Evolutionary conservation across 2,113 vertebrate species (phyloP), one percentile per base, ranked within the genome.

Genomic region (Recurvirostra avosetta): DNA sequence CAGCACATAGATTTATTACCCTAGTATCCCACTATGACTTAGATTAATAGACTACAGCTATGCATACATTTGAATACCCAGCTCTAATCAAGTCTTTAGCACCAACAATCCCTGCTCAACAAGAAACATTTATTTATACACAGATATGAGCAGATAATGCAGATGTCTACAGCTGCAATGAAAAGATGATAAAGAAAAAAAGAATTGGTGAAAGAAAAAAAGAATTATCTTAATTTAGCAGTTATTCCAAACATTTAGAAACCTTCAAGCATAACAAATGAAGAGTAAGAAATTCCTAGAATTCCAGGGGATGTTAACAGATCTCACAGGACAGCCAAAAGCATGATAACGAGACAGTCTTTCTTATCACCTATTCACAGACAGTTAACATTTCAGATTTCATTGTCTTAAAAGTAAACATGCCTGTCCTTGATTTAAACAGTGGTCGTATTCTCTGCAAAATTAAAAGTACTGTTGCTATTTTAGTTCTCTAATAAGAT

Each of bases 301-400:
- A 97, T 97, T 97, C 96, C 97, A 85, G 65, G 29, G 63, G 82
- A 76, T 76, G 94, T 92, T 97, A 97, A 91, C 87, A 88, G 96
- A 92, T 86, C 91, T 96, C 89, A 34, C 86, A 94, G 70, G 74
- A 91, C 87, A 79, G 80, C 77, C 89, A 97, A 89, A 95, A 91
- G 71, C 89, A 73, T 4, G 88, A 81, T 92, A 97, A 97, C 22
- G 18, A 72, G 71, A 85, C 32, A 76, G 83, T 70, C 23, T 71
- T 95, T 92, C 95, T 94, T 89, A 97, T 79, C 94, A 82, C 76
- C 80, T 88, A 81, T 75, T 86, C 89, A 75, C 84, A 92, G 47
- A 43, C 73, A 94, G 83, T 76, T 92, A 91, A 87, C 58, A 92
- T 81, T 91, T 90, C 74, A 94, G 77, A 55, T 82, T 94, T 92